Base-by-base conservation (phyloP, 2,888 invertebrate genomes). In the Notodonta dromedarius region DNA sequence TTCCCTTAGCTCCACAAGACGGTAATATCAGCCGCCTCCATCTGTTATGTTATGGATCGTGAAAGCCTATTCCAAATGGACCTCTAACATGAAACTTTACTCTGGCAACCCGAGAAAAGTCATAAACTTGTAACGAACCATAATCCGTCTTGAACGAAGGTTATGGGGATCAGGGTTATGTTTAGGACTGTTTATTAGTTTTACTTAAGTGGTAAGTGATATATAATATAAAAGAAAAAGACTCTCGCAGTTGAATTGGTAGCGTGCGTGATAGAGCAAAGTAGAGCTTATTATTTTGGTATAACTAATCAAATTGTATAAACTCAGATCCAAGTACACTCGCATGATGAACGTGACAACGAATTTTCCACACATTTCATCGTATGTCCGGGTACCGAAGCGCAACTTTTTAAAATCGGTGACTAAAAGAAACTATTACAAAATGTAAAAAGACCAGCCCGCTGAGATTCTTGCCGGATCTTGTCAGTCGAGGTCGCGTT, bases 51-150 rank as follows among this genome's bases (percentile, higher is more conserved):
- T 85, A 86, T 82, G 80, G 80, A 73, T 78, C 80, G 79, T 82
- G 80, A 86, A 84, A 82, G 76, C 73, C 78, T 80, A 87, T 85
- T 73, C 83, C 82, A 83, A 82, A 76, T 77, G 76, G 77, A 58
- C 57, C 59, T 70, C 71, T 67, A 75, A 86, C 87, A 85, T 76
- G 83, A 78, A 82, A 86, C 77, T 82, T 77, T 83, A 85, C 86
- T 88, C 78, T 78, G 67, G 71, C 69, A 74, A 74, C 63, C 67
- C 66, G 64, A 70, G 73, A 60, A 42, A 54, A 70, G 66, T 79
- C 82, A 74, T 85, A 84, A 86, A 76, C 59, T 74, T 69, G 61
- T 76, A 78, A 77, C 76, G 67, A 71, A 66, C 59, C 58, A 63
- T 71, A 71, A 67, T 67, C 69, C 59, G 63, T 65, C 65, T 73